Conservation (phyloP, 2,113 vertebrate species). For the Ondatra zibethicus region DNA sequence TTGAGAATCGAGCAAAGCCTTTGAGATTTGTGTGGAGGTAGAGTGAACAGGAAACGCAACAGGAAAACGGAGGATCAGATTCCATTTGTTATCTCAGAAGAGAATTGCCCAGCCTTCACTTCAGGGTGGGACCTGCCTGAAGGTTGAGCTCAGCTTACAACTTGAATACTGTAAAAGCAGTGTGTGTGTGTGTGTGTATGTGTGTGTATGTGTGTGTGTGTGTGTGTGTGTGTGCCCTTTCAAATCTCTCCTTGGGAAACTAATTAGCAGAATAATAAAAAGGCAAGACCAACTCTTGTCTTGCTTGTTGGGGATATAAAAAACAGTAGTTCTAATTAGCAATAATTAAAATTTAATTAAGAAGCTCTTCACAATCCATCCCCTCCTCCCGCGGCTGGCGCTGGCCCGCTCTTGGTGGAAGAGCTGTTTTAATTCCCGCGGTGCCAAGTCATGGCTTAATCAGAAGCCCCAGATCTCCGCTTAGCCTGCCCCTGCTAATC, state of each 20-base stretch:
- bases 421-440: constrained; percentile 82
- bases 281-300: constrained; percentile 80
- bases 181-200: constrained; percentile 57
- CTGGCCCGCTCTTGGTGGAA: constrained; percentile 57
- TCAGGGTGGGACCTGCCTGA: constrained; percentile 21
- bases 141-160: constrained; percentile 51
- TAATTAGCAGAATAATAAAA: constrained; percentile 84
- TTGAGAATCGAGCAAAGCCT: constrained; percentile 40
- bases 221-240: constrained; percentile 65
- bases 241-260: constrained; percentile 79
- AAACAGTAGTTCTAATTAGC: constrained; percentile 85
- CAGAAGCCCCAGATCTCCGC: constrained; percentile 26
- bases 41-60: neutral
- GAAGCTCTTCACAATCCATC: constrained; percentile 76
- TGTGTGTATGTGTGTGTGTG: constrained; percentile 49
- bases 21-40: constrained; percentile 32
- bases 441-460: constrained; percentile 83
- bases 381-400: neutral
- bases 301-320: constrained; percentile 81
- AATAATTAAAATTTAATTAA: constrained; percentile 88
- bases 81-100: neutral
- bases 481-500: constrained; percentile 13
- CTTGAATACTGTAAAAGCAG: constrained; percentile 66
- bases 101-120: neutral
- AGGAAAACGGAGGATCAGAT: neutral